These are phyloP conservation scores for Cyprinodon tularosa DNA, from an alignment of 2,113 vertebrate genomes.

Conservation along the genomic window DNA sequence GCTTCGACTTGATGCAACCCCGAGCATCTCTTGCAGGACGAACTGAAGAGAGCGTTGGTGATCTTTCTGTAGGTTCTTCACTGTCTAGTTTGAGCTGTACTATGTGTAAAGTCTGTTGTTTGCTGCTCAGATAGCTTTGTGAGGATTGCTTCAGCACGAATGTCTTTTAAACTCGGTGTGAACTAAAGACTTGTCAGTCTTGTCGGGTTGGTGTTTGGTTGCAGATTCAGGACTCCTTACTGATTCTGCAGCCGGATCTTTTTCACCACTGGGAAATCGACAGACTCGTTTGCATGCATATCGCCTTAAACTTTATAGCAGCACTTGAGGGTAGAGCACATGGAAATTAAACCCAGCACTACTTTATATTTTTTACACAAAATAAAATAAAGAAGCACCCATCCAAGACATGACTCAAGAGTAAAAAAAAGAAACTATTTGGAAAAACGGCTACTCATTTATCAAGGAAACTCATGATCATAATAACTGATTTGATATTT, in stretches of 20 bases:
- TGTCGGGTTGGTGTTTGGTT: slow-evolving; percentile 25
- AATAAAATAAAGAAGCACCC: no score
- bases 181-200: not conserved
- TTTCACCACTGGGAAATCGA: slow-evolving; percentile 3
- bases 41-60: slow-evolving; percentile 5
- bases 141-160: not conserved
- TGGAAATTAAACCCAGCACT: no score
- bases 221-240: slow-evolving; percentile 11
- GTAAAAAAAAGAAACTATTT: no score
- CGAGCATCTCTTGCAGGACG: slow-evolving; percentile 39
- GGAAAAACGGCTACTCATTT: no score
- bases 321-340: no score
- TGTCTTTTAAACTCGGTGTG: not conserved
- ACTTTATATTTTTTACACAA: no score
- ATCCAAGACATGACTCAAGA: no score
- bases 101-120: not conserved
- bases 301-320: not conserved
- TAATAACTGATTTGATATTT: no score
- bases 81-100: not conserved
- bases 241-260: slow-evolving; percentile 10
- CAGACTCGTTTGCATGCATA: not conserved
- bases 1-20: slow-evolving; percentile 34
- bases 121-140: not conserved
- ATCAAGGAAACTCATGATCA: no score
- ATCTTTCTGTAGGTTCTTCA: not conserved